Percentiles rank a stretch among this genome's conserved stretches.
Conservation (phyloP, 2,797 vertebrate species). For the Thalassophryne amazonica region DNA sequence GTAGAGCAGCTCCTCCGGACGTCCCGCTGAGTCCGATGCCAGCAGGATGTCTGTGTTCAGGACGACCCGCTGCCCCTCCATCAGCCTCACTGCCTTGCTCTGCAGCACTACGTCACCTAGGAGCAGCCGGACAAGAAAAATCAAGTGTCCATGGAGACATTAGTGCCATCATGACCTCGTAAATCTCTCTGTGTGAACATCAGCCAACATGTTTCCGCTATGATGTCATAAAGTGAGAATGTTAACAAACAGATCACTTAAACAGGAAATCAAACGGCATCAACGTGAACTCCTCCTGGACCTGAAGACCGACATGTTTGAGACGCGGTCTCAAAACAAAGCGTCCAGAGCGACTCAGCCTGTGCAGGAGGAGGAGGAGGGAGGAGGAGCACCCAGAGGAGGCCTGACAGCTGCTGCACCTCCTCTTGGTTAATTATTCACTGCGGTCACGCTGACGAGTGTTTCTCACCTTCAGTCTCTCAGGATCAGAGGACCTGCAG, state of each 20-base stretch:
- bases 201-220: too few species aligned
- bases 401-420: conserved; percentile 61
- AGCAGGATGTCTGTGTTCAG: conserved; percentile 91
- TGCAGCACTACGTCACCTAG: conserved; percentile 86
- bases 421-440: conserved; percentile 70
- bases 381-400: conserved; percentile 3
- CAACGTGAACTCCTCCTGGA: too few species aligned
- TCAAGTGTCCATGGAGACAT: background rate
- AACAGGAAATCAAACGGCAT: too few species aligned
- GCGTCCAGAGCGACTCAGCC: background rate
- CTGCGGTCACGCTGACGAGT: conserved; percentile 47
- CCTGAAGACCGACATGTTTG: too few species aligned
- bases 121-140: background rate
- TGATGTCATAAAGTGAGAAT: too few species aligned
- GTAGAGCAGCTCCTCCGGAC: conserved; percentile 88
- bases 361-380: conserved; percentile 10
- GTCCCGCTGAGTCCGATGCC: conserved; percentile 86
- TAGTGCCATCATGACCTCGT: too few species aligned
- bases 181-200: too few species aligned
- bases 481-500: conserved; percentile 52
- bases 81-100: conserved; percentile 84
- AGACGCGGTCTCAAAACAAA: background rate
- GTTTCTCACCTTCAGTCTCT: conserved; percentile 70
- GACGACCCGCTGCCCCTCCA: conserved; percentile 89
- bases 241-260: too few species aligned